phyloP scores from a whole-genome alignment of 2,797 vertebrate genomes.

The Gorsachius magnificus region DNA sequence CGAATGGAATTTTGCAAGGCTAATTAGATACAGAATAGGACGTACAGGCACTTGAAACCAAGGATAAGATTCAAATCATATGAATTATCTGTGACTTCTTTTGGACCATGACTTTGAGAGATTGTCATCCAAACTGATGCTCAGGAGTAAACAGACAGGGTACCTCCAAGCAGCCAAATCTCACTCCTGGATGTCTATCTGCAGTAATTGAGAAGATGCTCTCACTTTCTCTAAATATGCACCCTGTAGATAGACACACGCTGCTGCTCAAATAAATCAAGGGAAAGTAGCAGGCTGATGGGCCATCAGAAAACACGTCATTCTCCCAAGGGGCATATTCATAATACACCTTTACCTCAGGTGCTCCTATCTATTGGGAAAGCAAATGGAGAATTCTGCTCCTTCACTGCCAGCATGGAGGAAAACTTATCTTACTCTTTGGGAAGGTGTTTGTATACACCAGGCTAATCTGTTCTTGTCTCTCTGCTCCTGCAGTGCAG shows the following conservation, averaged over 20 bases:
- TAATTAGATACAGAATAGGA: constrained; percentile 20
- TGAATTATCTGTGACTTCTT: neutral
- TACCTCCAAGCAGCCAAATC: neutral
- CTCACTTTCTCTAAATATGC: constrained; percentile 1
- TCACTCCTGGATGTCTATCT: neutral
- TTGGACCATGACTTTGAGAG: neutral
- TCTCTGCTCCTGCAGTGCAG: neutral
- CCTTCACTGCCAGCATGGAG: neutral
- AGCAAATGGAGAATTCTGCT: constrained; percentile 7
- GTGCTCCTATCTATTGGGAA: neutral
- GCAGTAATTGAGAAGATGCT: neutral
- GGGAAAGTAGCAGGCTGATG: neutral
- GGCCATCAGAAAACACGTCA: neutral
- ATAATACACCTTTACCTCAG: neutral
- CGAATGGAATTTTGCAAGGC: neutral
- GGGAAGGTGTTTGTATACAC: neutral
- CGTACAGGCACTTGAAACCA: neutral
- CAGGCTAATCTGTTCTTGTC: neutral
- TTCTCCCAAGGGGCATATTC: neutral
- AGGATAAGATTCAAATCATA: neutral
- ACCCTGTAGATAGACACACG: constrained; percentile 28
- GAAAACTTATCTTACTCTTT: constrained; percentile 12
- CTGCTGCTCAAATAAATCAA: constrained; percentile 8
- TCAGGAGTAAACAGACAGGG: neutral
- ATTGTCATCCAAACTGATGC: neutral